Evolutionary conservation across 2,888 invertebrate genomes (phyloP).

Genomic region (Beris morrisii): DNA sequence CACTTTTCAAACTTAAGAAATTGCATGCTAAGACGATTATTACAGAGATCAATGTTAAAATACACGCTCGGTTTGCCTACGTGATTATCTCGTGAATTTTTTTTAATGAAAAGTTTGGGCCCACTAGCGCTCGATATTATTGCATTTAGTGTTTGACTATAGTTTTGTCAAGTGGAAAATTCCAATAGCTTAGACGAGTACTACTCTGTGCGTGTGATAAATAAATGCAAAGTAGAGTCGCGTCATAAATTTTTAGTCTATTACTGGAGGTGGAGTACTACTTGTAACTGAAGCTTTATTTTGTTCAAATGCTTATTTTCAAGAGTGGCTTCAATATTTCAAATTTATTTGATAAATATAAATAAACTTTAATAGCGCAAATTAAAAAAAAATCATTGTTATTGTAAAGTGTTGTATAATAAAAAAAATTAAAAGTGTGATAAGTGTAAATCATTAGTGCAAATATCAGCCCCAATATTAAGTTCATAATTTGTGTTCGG

Average conservation of each 20-base stretch:
- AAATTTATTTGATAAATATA: constrained; percentile 22
- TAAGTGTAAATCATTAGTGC: not conserved
- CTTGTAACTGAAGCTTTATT: constrained; percentile 3
- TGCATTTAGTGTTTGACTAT: constrained; percentile 31
- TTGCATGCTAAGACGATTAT: not conserved
- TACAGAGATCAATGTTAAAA: not conserved
- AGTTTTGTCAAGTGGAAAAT: constrained; percentile 36
- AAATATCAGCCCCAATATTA: not conserved
- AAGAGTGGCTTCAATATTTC: constrained; percentile 20
- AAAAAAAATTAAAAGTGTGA: not conserved
- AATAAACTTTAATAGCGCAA: constrained; percentile 21
- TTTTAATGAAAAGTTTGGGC: not conserved
- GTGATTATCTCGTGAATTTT: constrained; percentile 33
- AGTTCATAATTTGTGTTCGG: not conserved
- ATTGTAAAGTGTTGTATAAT: constrained; percentile 26
- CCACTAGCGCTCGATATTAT: not conserved
- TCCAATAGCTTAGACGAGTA: constrained; percentile 25
- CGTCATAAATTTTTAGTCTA: not conserved
- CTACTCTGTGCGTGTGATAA: constrained; percentile 18
- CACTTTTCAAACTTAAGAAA: constrained; percentile 34
- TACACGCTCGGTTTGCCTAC: constrained; percentile 17
- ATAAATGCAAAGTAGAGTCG: constrained; percentile 30
- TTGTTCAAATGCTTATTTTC: constrained; percentile 25
- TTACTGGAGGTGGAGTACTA: not conserved
- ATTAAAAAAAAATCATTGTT: not conserved